Percentiles rank a stretch among this genome's conserved stretches.
These are phyloP conservation scores for Conistra vaccinii DNA, from an alignment of 2,888 invertebrate genomes.

Conservation along the genomic window DNA sequence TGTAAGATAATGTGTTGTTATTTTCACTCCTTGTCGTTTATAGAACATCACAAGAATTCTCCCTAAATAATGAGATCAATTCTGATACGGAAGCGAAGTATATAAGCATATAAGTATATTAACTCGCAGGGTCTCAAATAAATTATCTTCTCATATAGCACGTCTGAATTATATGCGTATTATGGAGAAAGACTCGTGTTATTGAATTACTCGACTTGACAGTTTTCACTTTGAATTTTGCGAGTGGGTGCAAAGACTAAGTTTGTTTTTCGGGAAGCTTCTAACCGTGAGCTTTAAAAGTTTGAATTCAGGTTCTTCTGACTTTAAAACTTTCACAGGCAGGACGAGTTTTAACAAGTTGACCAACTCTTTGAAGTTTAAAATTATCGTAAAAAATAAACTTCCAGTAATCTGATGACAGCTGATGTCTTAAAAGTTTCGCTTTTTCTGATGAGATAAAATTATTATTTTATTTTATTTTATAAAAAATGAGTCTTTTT, in stretches of 20 bases:
- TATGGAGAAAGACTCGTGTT: neutral
- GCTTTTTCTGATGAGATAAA: neutral
- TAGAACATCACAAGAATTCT: constrained; percentile 18
- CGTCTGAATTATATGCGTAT: constrained; percentile 28
- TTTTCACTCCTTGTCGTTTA: constrained; percentile 28
- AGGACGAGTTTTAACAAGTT: constrained; percentile 32
- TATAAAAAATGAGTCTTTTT: neutral
- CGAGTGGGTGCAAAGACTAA: constrained; percentile 6
- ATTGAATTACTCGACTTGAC: neutral
- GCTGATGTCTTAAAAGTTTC: neutral
- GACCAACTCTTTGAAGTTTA: constrained; percentile 20
- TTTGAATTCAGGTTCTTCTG: constrained; percentile 21
- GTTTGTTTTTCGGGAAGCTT: constrained; percentile 21
- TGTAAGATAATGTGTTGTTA: constrained; percentile 34
- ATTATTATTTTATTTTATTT: neutral
- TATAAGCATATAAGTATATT: constrained; percentile 24
- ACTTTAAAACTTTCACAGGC: constrained; percentile 12
- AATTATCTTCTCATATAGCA: constrained; percentile 28
- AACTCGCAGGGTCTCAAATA: constrained; percentile 14
- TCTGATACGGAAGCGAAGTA: constrained; percentile 32
- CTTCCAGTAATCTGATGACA: constrained; percentile 13
- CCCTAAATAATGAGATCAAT: constrained; percentile 50
- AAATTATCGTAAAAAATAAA: constrained; percentile 3
- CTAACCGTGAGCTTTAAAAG: constrained; percentile 4
- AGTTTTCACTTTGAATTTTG: neutral